Conservation (phyloP, 2,113 vertebrate species). For the Pithys albifrons region DNA sequence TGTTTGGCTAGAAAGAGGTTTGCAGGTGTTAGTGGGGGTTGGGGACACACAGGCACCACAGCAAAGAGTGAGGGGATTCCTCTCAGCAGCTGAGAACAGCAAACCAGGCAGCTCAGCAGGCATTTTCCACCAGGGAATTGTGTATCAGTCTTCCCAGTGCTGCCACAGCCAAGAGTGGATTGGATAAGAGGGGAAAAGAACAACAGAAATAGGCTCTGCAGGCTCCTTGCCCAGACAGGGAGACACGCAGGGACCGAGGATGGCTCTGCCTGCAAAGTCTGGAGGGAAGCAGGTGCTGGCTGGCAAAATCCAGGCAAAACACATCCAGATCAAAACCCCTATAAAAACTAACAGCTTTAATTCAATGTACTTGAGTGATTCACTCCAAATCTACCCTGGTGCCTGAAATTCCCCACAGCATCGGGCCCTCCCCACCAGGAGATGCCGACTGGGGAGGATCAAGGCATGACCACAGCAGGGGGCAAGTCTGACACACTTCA, state of each 20-base stretch:
- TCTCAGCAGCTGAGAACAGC: neutral
- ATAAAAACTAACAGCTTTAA: neutral
- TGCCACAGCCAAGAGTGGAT: neutral
- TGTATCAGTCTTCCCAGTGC: neutral
- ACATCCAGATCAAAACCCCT: neutral
- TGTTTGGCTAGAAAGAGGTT: slow-evolving; percentile 60
- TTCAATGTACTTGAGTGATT: neutral
- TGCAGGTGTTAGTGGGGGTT: neutral
- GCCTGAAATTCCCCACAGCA: neutral
- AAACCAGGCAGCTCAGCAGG: neutral
- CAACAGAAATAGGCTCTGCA: neutral
- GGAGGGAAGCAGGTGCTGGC: neutral
- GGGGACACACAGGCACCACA: neutral
- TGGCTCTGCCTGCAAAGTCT: neutral
- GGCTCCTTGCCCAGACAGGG: neutral
- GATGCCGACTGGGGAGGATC: neutral
- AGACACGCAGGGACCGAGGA: fast-evolving
- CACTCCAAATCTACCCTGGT: neutral
- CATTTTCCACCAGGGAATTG: neutral
- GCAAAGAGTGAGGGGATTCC: neutral
- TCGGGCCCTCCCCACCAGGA: neutral
- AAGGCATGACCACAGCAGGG: neutral
- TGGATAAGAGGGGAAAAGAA: neutral
- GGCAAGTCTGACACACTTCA: neutral
- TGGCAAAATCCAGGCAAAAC: neutral